Conservation (phyloP, 2,113 vertebrate species). For the Pseudorhombus dupliciocellatus region DNA sequence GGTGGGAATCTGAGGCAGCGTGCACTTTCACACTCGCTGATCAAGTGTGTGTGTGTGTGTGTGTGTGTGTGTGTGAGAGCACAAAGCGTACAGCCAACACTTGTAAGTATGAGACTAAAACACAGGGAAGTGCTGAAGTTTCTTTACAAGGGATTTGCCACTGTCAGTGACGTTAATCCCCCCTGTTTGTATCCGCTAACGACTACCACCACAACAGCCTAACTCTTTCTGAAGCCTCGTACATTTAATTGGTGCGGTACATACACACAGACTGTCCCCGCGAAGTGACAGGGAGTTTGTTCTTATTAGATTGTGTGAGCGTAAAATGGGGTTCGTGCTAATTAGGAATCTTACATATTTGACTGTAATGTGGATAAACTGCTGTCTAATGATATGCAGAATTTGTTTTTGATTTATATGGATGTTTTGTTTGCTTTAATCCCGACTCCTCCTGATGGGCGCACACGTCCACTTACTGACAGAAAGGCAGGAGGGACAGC, state of each 20-base stretch:
- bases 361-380: not conserved
- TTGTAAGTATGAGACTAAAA: slow-evolving; percentile 34
- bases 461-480: slow-evolving; percentile 85
- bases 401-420: not conserved
- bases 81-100: slow-evolving; percentile 6
- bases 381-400: not conserved
- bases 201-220: slow-evolving; percentile 24
- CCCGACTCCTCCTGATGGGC: not conserved
- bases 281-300: not conserved
- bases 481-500: slow-evolving; percentile 92
- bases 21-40: slow-evolving; percentile 21
- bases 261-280: not conserved
- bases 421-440: not conserved
- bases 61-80: slow-evolving; percentile 1
- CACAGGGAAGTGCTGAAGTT: slow-evolving; percentile 2
- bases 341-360: slow-evolving; percentile 1
- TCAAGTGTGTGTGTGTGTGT: not conserved
- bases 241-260: slow-evolving; percentile 23
- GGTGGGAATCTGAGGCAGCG: slow-evolving; percentile 16
- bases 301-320: not conserved
- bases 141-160: slow-evolving; percentile 45
- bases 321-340: not conserved
- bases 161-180: slow-evolving; percentile 52
- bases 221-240: slow-evolving; percentile 5
- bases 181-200: slow-evolving; percentile 24